Evolutionary conservation across 2,113 vertebrate genomes (phyloP).

Genomic region (Microcebus ravelobensis): DNA sequence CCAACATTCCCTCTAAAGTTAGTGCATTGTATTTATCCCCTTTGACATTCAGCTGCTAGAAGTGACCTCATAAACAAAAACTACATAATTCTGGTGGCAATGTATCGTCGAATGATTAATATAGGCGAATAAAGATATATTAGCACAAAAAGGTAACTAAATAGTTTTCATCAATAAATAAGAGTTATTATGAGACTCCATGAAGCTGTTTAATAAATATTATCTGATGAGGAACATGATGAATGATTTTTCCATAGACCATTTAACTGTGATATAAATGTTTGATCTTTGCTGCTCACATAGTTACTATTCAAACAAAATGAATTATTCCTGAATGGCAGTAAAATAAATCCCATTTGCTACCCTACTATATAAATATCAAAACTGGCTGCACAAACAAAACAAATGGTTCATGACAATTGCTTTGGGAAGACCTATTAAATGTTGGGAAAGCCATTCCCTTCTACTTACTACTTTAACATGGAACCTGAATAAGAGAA

Average conservation of each 20-base stretch:
- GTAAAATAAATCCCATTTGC: conserved; percentile 29
- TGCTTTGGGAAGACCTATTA: conserved; percentile 34
- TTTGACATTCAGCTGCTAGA: conserved; percentile 20
- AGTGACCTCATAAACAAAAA: not conserved
- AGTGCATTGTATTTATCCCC: not conserved
- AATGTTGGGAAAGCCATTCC: conserved; percentile 28
- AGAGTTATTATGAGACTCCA: not conserved
- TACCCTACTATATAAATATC: conserved; percentile 22
- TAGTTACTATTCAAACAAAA: conserved; percentile 26
- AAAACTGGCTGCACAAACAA: conserved; percentile 52
- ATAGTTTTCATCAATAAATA: conserved; percentile 5
- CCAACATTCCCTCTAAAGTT: not conserved
- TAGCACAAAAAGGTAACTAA: not conserved
- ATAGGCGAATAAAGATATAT: not conserved
- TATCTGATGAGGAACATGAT: not conserved
- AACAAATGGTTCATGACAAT: conserved; percentile 54
- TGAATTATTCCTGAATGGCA: conserved; percentile 6
- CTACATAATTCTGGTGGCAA: not conserved
- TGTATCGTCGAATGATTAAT: conserved; percentile 14
- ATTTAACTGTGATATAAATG: conserved; percentile 10
- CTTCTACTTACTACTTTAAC: conserved; percentile 43
- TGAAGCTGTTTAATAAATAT: conserved; percentile 28
- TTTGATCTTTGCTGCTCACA: not conserved
- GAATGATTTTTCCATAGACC: conserved; percentile 12
- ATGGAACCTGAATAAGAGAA: not conserved